Percentiles rank a stretch among this genome's conserved stretches.
Evolutionary conservation across 92 coral and sea anemone genomes (phyloP).

Genomic region (Ricordea florida): DNA sequence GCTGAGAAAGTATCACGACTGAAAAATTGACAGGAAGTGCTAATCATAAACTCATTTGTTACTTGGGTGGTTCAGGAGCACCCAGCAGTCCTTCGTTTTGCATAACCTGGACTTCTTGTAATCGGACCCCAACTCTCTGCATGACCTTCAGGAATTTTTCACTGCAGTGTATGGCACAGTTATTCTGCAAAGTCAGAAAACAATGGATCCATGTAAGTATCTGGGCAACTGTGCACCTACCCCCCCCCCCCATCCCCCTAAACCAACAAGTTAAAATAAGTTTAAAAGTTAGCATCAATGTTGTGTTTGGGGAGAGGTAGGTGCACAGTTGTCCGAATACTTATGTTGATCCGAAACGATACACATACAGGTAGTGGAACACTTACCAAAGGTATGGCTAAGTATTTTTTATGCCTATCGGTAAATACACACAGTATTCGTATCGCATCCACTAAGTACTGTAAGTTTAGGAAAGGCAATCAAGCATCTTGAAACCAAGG

Average conservation of each 20-base stretch:
- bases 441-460: no score
- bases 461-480: no score
- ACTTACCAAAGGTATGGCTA: no score
- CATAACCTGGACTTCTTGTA: conserved; percentile 95
- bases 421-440: no score
- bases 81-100: conserved; percentile 91
- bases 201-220: neutral
- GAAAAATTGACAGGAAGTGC: neutral
- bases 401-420: no score
- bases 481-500: no score
- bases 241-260: no score
- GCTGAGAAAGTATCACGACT: neutral
- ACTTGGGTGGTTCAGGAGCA: conserved; percentile 50
- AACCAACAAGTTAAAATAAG: no score
- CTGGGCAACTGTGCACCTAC: neutral
- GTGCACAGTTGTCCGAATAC: no score
- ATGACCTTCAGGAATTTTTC: conserved; percentile 95
- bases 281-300: neutral
- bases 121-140: conserved; percentile 93
- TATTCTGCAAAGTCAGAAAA: conserved; percentile 58
- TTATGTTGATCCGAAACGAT: no score
- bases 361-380: no score
- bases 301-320: no score
- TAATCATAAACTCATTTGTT: neutral
- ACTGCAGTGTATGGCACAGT: conserved; percentile 96